Base-by-base conservation (phyloP, 2,113 vertebrate genomes). In the Mastomys natalensis region DNA sequence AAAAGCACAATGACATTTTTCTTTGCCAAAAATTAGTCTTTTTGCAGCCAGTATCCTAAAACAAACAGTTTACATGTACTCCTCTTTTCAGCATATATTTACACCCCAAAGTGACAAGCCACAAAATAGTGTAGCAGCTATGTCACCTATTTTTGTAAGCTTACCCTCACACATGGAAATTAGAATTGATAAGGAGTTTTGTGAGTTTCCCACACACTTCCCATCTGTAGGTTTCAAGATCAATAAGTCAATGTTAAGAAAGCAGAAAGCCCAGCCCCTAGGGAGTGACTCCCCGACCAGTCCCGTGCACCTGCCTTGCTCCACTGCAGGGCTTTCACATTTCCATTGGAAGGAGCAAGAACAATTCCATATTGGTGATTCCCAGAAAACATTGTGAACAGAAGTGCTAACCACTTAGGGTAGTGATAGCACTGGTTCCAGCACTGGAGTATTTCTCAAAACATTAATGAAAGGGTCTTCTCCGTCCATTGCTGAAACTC, bases 161-260 rank as follows among this genome's bases (percentile, higher is more conserved):
- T 94, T 87, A 31, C 12, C 11, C 31, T 22, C 29, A 85, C 55
- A 92, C 29, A 74, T 21, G 8, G 53, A 45, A 21, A 73, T 31
- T 45, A 64, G 80, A 48, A 96, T 48, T 16, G 53, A 48, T 70
- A 62, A 74, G 62, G 13, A 89, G 94, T 16, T 82, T 90, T 93
- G 24, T 93, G 80, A 92, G 8, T 43, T 66, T 45, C 24, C 26
- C 58, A 70, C 48, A 92, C 15, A 82, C 74, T 90, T 97, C 45
- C 72, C 40, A 93, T 68, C 70, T 72, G 31, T 51, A 86, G 45
- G 89, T 66, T 76, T 22, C 3, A 12, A 17, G 37, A 87, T 88
- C 58, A 77, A 48, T 86, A 95, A 95, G 66, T 26, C 40, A 92
- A 37, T 60, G 37, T 45, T 87, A 93, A 87, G 51, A 86, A 87